Evolutionary conservation across 2,113 vertebrate genomes (phyloP), one percentile per base, ranked within the genome.

Genomic region (Oncorhynchus clarkii): DNA sequence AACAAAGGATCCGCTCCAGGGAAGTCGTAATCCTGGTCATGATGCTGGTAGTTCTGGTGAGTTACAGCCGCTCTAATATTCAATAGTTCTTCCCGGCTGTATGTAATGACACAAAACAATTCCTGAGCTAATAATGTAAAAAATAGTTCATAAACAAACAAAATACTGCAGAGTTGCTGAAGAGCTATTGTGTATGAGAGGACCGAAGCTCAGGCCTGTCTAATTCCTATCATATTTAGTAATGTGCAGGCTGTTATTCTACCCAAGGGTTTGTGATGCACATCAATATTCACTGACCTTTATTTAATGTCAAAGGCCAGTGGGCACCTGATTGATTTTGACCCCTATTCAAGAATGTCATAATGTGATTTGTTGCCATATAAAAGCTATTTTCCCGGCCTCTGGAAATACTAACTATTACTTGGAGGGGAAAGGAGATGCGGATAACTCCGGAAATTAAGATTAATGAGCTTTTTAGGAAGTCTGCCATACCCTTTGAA

Each of bases 231-330:
- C 87, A 84, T 90, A 85, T 91, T 89, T 84, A 82, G 79, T 84
- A 82, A 88, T 90, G 82, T 82, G 81, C 49, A 2, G 84, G 67
- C 79, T 74, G 87, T 88, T 90, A 85, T 88, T 90, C 86, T 79
- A 85, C 81, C 78, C 49, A 80, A 77, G 72, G 70, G 76, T 90
- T 79, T 71, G 76, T 76, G 79, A 76, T 14, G 80, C 86, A 74
- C 83, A 88, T 87, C 88, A 91, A 91, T 90, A 90, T 86, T 71
- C 77, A 1, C 76, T 77, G 85, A 85, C 77, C 89, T 87, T 91
- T 93, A 91, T 90, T 89, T 90, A 89, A 93, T 93, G 91, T 92
- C 92, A 92, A 86, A 92, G 89, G 88, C 88, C 89, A 82, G 72
- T 60, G 82, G 82, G 78, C 66, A 68, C 60, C 88, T 89, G 89